Conservation (phyloP, 2,797 vertebrate species). For the Spondyliosoma cantharus region DNA sequence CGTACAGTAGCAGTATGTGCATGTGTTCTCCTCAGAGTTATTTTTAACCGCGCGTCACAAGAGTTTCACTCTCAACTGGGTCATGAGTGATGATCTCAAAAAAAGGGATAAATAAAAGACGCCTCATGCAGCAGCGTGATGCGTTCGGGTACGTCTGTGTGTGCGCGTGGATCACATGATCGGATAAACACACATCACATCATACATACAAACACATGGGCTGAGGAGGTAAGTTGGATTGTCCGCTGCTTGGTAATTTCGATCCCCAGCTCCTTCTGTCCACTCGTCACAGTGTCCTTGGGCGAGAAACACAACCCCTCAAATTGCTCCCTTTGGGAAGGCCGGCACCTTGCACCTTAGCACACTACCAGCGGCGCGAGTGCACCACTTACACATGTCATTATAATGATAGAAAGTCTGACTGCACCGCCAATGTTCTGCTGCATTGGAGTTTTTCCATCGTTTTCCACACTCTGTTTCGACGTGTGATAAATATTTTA, state of each 20-base stretch:
- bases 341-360: too few relatives aligned
- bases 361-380: background rate
- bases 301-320: background rate
- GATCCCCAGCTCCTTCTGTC: background rate
- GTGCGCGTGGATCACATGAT: conserved; percentile 5
- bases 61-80: conserved; percentile 75
- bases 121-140: background rate
- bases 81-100: conserved; percentile 71
- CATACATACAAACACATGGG: background rate
- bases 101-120: conserved; percentile 49
- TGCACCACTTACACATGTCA: background rate
- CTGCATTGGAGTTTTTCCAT: conserved; percentile 4
- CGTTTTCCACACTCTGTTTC: background rate
- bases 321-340: background rate
- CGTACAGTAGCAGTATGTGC: conserved; percentile 36
- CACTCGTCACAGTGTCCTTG: background rate
- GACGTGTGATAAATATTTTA: background rate
- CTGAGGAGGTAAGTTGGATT: background rate
- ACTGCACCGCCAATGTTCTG: background rate
- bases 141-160: background rate
- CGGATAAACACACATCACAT: background rate
- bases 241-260: background rate
- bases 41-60: conserved; percentile 68
- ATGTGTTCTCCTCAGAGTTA: conserved; percentile 52
- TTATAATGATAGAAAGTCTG: background rate